These are phyloP conservation scores for Lamproptera curius DNA, from an alignment of 2,888 invertebrate species.

Conservation along the genomic window DNA sequence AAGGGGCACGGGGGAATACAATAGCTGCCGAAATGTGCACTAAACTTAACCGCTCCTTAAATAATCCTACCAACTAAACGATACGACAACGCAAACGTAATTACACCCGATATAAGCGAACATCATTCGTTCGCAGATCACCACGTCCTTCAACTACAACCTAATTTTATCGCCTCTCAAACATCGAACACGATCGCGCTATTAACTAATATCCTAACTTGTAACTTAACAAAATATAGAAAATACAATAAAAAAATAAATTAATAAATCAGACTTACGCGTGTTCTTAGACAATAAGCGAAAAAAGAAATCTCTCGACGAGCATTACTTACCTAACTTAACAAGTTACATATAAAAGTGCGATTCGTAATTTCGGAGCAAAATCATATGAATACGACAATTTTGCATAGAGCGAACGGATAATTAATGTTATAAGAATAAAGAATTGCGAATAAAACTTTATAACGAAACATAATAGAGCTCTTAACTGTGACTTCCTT, in stretches of 20 bases:
- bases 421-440: slow-evolving; percentile 27
- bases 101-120: slow-evolving; percentile 33
- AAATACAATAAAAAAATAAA: slow-evolving; percentile 1
- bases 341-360: not conserved
- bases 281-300: slow-evolving; percentile 23
- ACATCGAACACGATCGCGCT: slow-evolving; percentile 5
- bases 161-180: not conserved
- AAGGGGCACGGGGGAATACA: slow-evolving; percentile 24
- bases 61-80: slow-evolving; percentile 36
- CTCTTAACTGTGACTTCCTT: slow-evolving; percentile 7
- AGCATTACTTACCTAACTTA: not conserved
- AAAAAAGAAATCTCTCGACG: slow-evolving; percentile 6
- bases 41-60: slow-evolving; percentile 25
- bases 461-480: slow-evolving; percentile 7
- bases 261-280: slow-evolving; percentile 28
- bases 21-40: slow-evolving; percentile 20
- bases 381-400: slow-evolving; percentile 23
- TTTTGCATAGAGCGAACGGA: slow-evolving; percentile 45
- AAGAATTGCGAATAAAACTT: slow-evolving; percentile 24
- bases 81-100: slow-evolving; percentile 23
- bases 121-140: not conserved
- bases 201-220: not conserved
- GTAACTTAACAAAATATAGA: not conserved
- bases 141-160: not conserved
- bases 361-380: slow-evolving; percentile 2